These are phyloP conservation scores for Sthenelais limicola DNA, from an alignment of 2,888 invertebrate species.

Conservation along the genomic window DNA sequence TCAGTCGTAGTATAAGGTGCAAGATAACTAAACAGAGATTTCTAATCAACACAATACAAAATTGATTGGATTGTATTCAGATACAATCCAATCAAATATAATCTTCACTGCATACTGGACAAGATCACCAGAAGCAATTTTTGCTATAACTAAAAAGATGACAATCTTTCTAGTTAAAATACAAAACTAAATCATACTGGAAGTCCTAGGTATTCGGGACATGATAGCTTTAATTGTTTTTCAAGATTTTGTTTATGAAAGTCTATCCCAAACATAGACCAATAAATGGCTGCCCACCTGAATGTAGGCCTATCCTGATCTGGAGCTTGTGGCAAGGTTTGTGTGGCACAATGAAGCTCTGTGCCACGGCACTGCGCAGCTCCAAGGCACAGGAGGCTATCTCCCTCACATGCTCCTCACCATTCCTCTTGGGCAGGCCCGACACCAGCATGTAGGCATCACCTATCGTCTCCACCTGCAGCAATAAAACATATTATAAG, in stretches of 20 bases:
- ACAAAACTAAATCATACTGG: background rate
- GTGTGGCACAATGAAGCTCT: slow-evolving; percentile 61
- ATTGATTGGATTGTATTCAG: too few species aligned
- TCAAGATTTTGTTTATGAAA: background rate
- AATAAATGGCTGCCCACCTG: slow-evolving; percentile 1
- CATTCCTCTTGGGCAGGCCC: slow-evolving; percentile 60
- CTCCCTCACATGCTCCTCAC: slow-evolving; percentile 58
- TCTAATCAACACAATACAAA: too few species aligned
- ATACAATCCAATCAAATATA: too few species aligned
- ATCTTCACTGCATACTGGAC: too few species aligned
- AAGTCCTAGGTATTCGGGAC: background rate
- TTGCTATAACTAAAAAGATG: too few species aligned
- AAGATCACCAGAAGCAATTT: too few species aligned
- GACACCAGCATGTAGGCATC: slow-evolving; percentile 47
- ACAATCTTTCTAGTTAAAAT: background rate
- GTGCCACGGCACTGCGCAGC: slow-evolving; percentile 56
- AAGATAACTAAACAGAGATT: too few species aligned
- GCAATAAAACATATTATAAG: background rate
- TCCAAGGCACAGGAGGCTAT: slow-evolving; percentile 59
- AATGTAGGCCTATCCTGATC: slow-evolving; percentile 58
- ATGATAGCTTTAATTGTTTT: too few species aligned
- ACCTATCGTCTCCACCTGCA: slow-evolving; percentile 49
- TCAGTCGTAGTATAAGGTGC: too few species aligned
- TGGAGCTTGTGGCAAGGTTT: slow-evolving; percentile 55
- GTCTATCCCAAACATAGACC: background rate